phyloP scores from a whole-genome alignment of 2,888 invertebrate species.

The Andrena dorsata region DNA sequence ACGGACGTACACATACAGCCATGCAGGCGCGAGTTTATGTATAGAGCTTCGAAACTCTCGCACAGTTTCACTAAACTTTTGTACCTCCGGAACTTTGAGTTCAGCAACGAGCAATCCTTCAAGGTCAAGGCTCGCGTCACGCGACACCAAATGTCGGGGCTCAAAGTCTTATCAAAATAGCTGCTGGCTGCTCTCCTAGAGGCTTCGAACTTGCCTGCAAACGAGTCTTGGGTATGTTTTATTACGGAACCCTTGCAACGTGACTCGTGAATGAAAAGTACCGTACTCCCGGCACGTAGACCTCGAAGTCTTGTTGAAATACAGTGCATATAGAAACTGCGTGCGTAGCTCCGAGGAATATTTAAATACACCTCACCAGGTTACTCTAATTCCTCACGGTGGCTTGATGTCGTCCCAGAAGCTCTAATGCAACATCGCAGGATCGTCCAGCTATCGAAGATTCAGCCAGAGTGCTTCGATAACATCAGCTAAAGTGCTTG shows the following conservation, averaged over 20 bases:
- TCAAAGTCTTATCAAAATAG: slow-evolving; percentile 27
- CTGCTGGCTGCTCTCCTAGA: background rate
- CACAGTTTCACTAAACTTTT: slow-evolving; percentile 61
- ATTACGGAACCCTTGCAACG: background rate
- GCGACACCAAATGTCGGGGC: slow-evolving; percentile 38
- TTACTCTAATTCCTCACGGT: background rate
- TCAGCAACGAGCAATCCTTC: slow-evolving; percentile 42
- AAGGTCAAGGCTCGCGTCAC: slow-evolving; percentile 60
- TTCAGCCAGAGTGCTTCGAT: slow-evolving; percentile 32
- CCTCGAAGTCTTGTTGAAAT: background rate
- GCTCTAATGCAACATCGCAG: background rate
- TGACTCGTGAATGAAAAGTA: background rate
- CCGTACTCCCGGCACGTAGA: background rate
- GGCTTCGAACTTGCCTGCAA: background rate
- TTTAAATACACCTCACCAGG: background rate
- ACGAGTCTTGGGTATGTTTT: background rate
- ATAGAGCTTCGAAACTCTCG: slow-evolving; percentile 23
- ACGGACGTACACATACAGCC: background rate
- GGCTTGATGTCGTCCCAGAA: background rate
- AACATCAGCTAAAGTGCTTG: slow-evolving; percentile 58
- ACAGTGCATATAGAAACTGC: background rate
- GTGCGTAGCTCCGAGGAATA: background rate
- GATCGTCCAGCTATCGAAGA: slow-evolving; percentile 20
- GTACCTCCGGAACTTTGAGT: slow-evolving; percentile 50
- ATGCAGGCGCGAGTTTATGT: slow-evolving; percentile 11